Conservation (phyloP, 1,140 invertebrate genomes). For the Pantala flavescens region DNA sequence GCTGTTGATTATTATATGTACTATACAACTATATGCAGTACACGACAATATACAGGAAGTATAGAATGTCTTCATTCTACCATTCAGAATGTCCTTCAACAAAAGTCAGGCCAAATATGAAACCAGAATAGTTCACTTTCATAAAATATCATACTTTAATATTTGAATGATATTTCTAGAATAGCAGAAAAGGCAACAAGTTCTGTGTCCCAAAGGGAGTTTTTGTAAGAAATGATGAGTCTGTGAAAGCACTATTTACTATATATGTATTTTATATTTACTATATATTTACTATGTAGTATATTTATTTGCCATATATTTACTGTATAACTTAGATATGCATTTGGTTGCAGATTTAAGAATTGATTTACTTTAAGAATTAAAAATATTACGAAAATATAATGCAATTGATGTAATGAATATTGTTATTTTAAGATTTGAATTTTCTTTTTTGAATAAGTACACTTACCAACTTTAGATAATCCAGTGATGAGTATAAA, state of each 20-base stretch:
- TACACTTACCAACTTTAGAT: conserved; percentile 47
- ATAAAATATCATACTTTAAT: background rate
- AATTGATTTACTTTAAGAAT: background rate
- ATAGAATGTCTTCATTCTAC: no score
- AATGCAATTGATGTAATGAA: background rate
- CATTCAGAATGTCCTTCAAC: no score
- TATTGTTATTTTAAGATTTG: background rate
- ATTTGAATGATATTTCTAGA: background rate
- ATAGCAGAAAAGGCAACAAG: background rate
- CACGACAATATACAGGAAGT: no score
- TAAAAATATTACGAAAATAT: background rate
- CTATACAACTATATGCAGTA: no score
- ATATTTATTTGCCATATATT: background rate
- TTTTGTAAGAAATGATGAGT: background rate
- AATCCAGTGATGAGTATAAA: conserved; percentile 50
- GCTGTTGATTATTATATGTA: no score
- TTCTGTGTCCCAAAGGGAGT: background rate
- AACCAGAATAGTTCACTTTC: background rate
- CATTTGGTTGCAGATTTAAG: background rate
- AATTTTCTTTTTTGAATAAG: background rate
- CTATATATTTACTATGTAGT: background rate
- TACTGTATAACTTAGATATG: background rate
- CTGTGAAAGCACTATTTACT: background rate
- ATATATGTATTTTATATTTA: background rate
- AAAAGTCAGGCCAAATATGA: no score